Evolutionary conservation across 1,140 invertebrate genomes (phyloP).

Genomic region (Watersipora subatra): DNA sequence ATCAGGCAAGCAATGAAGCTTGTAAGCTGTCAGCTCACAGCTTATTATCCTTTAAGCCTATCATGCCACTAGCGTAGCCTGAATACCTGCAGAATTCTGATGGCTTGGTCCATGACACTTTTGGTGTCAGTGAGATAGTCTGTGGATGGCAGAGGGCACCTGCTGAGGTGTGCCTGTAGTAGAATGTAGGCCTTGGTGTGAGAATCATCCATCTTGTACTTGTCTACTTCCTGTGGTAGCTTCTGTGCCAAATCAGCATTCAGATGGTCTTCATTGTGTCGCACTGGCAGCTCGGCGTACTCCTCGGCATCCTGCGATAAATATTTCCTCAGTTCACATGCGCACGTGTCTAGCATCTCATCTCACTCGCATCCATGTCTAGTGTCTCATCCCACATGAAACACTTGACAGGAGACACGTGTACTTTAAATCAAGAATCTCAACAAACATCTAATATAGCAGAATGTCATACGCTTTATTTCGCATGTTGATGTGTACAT

Average conservation of each 20-base stretch:
- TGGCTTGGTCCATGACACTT: constrained; percentile 86
- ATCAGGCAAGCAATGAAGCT: no score
- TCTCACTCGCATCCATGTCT: no score
- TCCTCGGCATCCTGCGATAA: constrained; percentile 59
- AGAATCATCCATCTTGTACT: constrained; percentile 64
- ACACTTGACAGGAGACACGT: no score
- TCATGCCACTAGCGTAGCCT: not conserved
- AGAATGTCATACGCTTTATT: no score
- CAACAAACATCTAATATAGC: no score
- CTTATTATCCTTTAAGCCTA: constrained; percentile 13
- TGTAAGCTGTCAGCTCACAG: no score
- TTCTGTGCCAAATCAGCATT: constrained; percentile 73
- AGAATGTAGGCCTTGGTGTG: constrained; percentile 87
- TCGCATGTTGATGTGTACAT: no score
- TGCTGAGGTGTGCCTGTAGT: constrained; percentile 81
- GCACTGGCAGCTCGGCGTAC: constrained; percentile 83
- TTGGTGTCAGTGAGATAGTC: constrained; percentile 95
- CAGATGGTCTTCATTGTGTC: constrained; percentile 92
- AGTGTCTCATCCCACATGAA: no score
- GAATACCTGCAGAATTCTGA: constrained; percentile 87
- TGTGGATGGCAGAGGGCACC: constrained; percentile 63
- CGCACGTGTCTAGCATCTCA: no score
- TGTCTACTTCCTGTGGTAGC: constrained; percentile 59
- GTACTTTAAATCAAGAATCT: no score
- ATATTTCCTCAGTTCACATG: no score